A percentile compares a stretch with the other conserved stretches of the same genome.
phyloP scores from a whole-genome alignment of 2,888 invertebrate genomes.

The Spodoptera exigua region DNA sequence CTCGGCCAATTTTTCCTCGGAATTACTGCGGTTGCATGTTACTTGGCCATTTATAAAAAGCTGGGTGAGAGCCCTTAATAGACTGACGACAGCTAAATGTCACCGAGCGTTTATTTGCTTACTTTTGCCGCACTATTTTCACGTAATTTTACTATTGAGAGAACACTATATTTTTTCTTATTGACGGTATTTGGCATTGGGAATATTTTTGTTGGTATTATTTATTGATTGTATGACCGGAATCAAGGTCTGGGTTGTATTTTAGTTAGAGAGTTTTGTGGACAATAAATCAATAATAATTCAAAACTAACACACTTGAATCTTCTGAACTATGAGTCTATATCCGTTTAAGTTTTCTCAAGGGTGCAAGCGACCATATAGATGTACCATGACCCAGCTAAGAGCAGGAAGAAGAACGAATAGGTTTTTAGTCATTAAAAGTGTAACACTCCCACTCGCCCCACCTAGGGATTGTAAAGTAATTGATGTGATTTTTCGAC shows the following conservation, averaged over 20 bases:
- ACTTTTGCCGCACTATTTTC: constrained; percentile 74
- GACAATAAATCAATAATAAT: no score
- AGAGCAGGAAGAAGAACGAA: no score
- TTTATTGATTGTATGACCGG: constrained; percentile 5
- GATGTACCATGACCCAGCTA: no score
- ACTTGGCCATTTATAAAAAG: constrained; percentile 81
- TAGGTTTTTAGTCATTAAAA: no score
- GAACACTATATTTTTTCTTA: constrained; percentile 59
- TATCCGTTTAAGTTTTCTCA: no score
- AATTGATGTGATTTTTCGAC: no score
- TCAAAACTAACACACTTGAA: no score
- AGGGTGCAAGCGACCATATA: no score
- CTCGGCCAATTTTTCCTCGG: constrained; percentile 73
- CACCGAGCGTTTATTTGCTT: constrained; percentile 83
- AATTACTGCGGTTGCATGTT: constrained; percentile 82
- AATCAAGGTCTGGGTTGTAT: not conserved
- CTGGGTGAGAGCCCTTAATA: constrained; percentile 86
- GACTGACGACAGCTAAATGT: constrained; percentile 88
- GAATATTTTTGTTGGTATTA: constrained; percentile 7
- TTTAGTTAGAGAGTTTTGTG: not conserved
- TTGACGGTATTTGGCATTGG: constrained; percentile 36
- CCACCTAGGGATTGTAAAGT: no score
- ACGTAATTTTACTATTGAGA: constrained; percentile 71
- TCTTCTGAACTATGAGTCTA: no score
- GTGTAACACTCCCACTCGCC: no score